Evolutionary conservation across 2,797 vertebrate genomes (phyloP), one percentile per base, ranked within the genome.

Genomic region (Ctenopoma kingsleyae): DNA sequence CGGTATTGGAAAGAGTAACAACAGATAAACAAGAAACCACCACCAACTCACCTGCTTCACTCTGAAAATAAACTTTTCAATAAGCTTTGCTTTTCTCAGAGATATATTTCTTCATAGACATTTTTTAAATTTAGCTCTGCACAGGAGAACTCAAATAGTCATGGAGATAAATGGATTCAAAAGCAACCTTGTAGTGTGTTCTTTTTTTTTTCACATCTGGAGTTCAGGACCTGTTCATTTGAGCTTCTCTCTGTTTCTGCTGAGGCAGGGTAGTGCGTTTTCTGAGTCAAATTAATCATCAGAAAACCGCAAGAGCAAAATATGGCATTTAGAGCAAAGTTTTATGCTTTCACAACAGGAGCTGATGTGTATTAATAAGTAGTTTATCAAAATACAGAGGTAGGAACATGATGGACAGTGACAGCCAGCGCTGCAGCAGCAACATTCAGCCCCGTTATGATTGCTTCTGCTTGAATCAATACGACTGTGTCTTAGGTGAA

Each of bases 201-300:
- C 44, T 77, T 81, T 60, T 67, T 60, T 67, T 56, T 66, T 72
- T 49, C 49, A 35, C 4, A n/a, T 76, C 66, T 59, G 65, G 60
- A 78, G 74, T 80, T 90, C 74, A 49, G 69, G 71, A 87, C 82
- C 79, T 74, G 52, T 78, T 87, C 78, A 78, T 83, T 70, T 80
- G 49, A 87, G 71, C 69, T 62, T 8, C 61, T 66, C 44, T 73
- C 61, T 67, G 53, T 81, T 88, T 82, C 76, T 83, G 87, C 88
- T 82, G 84, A 89, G 77, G 71, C 71, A 80, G 75, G 75, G 59
- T 16, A 36, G 36, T 52, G 66, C 47, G 43, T 44, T 67, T 48
- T 76, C 76, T 40, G 57, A 74, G 60, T 64, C 76, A 85, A 85
- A 91, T 89, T 81, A 78, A 91, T 91, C 86, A 86, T 67, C 57